phyloP scores from a whole-genome alignment of 2,888 invertebrate genomes.

The Microplitis manilae region DNA sequence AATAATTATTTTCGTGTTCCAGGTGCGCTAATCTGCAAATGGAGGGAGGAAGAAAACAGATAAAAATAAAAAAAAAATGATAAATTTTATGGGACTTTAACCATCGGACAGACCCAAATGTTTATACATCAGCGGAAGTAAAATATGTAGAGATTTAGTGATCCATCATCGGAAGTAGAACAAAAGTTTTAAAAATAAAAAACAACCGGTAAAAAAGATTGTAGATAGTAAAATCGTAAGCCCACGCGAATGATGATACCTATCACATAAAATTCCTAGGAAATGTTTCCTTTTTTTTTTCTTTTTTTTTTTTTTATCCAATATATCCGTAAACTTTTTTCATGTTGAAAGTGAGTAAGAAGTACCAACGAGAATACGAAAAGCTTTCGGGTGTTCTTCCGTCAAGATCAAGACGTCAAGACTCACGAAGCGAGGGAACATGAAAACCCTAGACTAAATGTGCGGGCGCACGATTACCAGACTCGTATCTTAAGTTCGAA shows the following conservation, averaged over 20 bases:
- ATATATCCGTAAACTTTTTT: not conserved
- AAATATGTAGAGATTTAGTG: not conserved
- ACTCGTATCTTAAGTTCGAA: too few relatives aligned
- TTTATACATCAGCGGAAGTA: conserved; percentile 3
- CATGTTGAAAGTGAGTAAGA: too few relatives aligned
- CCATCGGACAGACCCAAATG: not conserved
- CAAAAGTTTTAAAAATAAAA: not conserved
- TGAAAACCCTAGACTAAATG: too few relatives aligned
- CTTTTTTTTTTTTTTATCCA: not conserved
- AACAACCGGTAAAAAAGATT: not conserved
- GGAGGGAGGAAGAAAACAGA: not conserved
- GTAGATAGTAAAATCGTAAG: not conserved
- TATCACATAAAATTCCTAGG: not conserved
- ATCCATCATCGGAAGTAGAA: not conserved
- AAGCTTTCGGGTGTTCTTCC: too few relatives aligned
- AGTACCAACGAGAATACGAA: too few relatives aligned
- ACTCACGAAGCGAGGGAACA: too few relatives aligned
- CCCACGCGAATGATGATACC: not conserved
- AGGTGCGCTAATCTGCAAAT: not conserved
- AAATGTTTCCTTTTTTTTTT: not conserved
- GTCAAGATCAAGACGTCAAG: too few relatives aligned
- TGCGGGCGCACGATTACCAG: too few relatives aligned
- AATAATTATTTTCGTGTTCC: not conserved
- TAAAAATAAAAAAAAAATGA: not conserved
- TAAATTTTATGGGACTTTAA: not conserved